These are phyloP conservation scores for Blastomussa wellsi DNA, from an alignment of 92 coral and sea anemone species.

Conservation along the genomic window DNA sequence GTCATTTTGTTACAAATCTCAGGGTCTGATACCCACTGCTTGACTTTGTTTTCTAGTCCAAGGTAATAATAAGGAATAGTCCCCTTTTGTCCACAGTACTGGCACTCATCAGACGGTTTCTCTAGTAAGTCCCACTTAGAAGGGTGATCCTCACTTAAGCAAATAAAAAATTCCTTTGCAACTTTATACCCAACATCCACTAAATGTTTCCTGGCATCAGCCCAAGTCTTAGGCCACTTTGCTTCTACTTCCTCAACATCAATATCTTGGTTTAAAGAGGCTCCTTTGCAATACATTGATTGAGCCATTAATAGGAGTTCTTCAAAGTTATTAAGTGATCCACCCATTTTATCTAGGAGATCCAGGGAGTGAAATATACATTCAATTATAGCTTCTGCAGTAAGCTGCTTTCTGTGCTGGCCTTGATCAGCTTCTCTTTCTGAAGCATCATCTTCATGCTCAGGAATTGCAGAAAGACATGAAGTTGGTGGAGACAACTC, in stretches of 20 bases:
- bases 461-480: neutral
- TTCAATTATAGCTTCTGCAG: constrained; percentile 17
- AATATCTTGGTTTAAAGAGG: constrained; percentile 10
- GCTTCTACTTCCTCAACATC: constrained; percentile 2
- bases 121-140: constrained; percentile 3
- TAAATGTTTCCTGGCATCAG: constrained; percentile 18
- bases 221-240: constrained; percentile 26
- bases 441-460: neutral
- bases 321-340: constrained; percentile 17
- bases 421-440: constrained; percentile 8
- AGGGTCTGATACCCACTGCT: constrained; percentile 52
- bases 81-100: constrained; percentile 58
- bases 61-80: constrained; percentile 59
- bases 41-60: constrained; percentile 63
- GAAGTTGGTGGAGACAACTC: neutral
- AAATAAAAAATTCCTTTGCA: constrained; percentile 17
- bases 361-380: constrained; percentile 11
- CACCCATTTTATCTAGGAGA: constrained; percentile 25
- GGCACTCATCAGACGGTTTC: constrained; percentile 37
- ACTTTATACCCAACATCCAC: constrained; percentile 16
- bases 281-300: constrained; percentile 18
- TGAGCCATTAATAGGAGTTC: constrained; percentile 6
- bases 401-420: constrained; percentile 14
- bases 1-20: constrained; percentile 68
- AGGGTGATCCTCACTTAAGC: constrained; percentile 3